A percentile compares a stretch with the other conserved stretches of the same genome.
Conservation (phyloP, 2,113 vertebrate genomes). For the Mus pahari region DNA sequence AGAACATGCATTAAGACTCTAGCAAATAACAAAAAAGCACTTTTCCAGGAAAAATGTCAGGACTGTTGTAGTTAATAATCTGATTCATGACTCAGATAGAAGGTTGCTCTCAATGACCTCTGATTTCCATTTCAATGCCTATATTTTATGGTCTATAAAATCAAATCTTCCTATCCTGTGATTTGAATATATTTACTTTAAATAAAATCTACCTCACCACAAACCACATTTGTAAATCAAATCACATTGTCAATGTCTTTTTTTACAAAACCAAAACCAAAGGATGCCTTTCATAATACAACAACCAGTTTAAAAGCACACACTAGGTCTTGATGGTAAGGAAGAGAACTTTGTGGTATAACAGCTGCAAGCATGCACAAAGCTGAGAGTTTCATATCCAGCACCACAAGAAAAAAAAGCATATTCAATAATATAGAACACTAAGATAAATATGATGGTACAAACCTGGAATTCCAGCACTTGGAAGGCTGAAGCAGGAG, state of each 20-base stretch:
- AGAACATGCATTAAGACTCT: slow-evolving; percentile 53
- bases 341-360: background rate
- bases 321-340: background rate
- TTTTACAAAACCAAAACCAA: slow-evolving; percentile 56
- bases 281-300: slow-evolving; percentile 50
- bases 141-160: slow-evolving; percentile 67
- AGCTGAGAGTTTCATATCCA: background rate
- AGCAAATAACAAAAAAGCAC: slow-evolving; percentile 68
- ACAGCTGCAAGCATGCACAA: background rate
- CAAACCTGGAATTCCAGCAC: background rate
- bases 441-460: background rate
- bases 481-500: background rate
- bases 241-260: slow-evolving; percentile 66
- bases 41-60: slow-evolving; percentile 71
- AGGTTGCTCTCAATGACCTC: slow-evolving; percentile 43
- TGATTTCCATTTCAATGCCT: slow-evolving; percentile 62
- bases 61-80: slow-evolving; percentile 71
- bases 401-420: background rate
- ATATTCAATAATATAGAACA: background rate
- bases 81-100: slow-evolving; percentile 66
- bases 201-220: slow-evolving; percentile 66
- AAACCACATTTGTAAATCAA: slow-evolving; percentile 65
- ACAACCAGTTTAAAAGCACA: slow-evolving; percentile 60
- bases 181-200: slow-evolving; percentile 74
- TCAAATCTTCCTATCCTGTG: slow-evolving; percentile 55